phyloP scores from a whole-genome alignment of 2,113 vertebrate species.

The Pseudopodoces humilis region DNA sequence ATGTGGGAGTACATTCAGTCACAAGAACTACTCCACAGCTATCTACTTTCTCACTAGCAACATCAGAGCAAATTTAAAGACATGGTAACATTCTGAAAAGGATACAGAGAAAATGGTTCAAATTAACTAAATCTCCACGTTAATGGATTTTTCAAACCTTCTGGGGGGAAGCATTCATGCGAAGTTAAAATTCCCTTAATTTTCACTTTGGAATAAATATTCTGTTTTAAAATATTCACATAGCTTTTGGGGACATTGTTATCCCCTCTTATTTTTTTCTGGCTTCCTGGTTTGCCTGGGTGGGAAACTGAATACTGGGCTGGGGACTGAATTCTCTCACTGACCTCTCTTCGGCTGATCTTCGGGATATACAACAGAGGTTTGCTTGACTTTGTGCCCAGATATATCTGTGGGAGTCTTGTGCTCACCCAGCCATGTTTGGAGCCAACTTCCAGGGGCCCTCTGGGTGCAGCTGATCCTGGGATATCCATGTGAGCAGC shows the following conservation, averaged over 20 bases:
- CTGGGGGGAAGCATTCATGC: not conserved
- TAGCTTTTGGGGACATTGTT: not conserved
- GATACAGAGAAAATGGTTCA: not conserved
- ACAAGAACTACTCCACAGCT: not conserved
- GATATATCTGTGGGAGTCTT: not conserved
- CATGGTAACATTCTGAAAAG: not conserved
- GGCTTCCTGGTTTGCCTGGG: not conserved
- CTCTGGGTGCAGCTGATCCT: not conserved
- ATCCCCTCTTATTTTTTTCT: not conserved
- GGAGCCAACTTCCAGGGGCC: not conserved
- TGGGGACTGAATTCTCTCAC: not conserved
- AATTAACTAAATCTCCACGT: constrained; percentile 1
- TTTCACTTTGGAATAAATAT: not conserved
- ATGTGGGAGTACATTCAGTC: not conserved
- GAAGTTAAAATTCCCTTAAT: constrained; percentile 3
- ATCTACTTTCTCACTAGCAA: not conserved
- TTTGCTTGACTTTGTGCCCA: not conserved
- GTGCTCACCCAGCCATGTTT: not conserved
- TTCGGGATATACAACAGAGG: not conserved
- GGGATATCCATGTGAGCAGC: fast-evolving
- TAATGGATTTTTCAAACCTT: not conserved
- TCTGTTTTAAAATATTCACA: not conserved
- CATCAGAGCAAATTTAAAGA: not conserved
- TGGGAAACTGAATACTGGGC: not conserved
- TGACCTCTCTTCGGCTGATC: not conserved